Base-by-base conservation (phyloP, 2,113 vertebrate genomes). In the Labrus mixtus region DNA sequence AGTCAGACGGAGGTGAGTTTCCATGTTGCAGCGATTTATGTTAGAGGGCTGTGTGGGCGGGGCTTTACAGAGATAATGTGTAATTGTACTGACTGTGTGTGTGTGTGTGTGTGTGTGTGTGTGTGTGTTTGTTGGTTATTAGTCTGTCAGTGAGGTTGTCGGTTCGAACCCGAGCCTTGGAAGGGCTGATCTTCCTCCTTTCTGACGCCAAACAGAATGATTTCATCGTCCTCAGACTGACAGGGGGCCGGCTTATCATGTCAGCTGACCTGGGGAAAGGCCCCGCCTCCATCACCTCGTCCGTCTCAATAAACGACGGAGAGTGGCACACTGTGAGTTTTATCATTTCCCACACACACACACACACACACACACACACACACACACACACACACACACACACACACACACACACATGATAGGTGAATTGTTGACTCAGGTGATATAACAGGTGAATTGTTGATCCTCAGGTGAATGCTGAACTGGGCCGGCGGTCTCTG, bases 141-240 rank as follows among this genome's bases (percentile, higher is more conserved):
- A 99, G 98, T 64, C 88, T 98, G 68, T 94, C 92, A 0, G 20
- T 98, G 36, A 95, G 95, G 88, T 71, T 99, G 71, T 94, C 87
- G 0, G 53, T 98, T 46, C 95, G 98, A 55, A 98, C 95, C 1
- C 93, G 95, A 36, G 94, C 95, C 74, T 84, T 80, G 77, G 95
- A 95, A 2, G 98, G 98, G 0, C 74, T 97, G 59, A 78, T 99
- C 73, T 94, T 95, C 87, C 95, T 97, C 78, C 89, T 95, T 83
- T 95, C 96, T 4, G 95, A 97, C 59, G 90, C 95, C 82, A 97
- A 95, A 84, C 97, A 97, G 62, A 90, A 93, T 76, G 97, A 98
- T 87, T 96, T 95, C 11, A 94, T 97, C 5, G 79, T 91, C 0
- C 93, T 99, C 65, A 95, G 96, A 89, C 91, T 99, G 78, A 86